phyloP scores from a whole-genome alignment of 2,113 vertebrate genomes.

The Hippocampus zosterae region DNA sequence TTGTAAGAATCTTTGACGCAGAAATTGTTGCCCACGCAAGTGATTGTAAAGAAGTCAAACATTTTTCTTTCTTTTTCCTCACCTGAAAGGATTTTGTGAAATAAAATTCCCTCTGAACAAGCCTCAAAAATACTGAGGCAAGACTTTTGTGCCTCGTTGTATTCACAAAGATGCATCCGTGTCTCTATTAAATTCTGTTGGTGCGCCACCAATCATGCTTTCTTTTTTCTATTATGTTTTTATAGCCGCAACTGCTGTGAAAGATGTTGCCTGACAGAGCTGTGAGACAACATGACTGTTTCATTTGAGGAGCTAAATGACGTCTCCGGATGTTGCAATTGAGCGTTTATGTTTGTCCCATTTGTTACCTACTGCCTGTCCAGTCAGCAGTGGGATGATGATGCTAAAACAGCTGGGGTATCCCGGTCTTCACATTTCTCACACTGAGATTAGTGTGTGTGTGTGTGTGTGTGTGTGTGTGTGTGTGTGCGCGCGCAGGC shows the following conservation, averaged over 20 bases:
- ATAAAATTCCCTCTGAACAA: not conserved
- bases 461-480: no score
- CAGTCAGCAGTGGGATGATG: not conserved
- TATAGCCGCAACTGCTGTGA: not conserved
- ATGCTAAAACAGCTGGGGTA: not conserved
- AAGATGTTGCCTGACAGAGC: not conserved
- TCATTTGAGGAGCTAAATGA: conserved; percentile 1
- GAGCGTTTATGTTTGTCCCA: conserved; percentile 13
- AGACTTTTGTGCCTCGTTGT: not conserved
- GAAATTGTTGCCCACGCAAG: not conserved
- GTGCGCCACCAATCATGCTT: not conserved
- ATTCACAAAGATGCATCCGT: not conserved
- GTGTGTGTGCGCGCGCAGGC: no score
- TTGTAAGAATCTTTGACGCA: not conserved
- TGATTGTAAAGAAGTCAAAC: not conserved
- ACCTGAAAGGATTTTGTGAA: not conserved
- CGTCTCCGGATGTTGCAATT: not conserved
- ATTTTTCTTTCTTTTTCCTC: not conserved
- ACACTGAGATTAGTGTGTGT: not conserved
- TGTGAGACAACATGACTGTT: not conserved
- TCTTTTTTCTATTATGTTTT: conserved; percentile 1
- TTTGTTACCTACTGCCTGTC: conserved; percentile 44
- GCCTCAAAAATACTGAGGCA: not conserved
- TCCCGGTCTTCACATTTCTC: not conserved
- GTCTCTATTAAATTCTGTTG: not conserved